These are phyloP conservation scores for Baronia brevicornis DNA, from an alignment of 2,888 invertebrate genomes.

Conservation along the genomic window DNA sequence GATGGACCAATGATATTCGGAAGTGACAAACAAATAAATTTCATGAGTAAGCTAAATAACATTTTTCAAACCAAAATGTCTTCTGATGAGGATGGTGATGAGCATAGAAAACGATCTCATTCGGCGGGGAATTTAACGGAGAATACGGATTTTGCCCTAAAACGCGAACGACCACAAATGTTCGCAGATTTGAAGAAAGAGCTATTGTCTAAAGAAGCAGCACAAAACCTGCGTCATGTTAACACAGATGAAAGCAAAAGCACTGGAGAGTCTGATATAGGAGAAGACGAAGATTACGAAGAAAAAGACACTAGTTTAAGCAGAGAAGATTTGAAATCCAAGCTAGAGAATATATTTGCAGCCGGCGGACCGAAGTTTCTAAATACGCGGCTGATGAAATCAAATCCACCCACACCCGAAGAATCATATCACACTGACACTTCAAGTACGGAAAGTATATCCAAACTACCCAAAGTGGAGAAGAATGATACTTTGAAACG, in stretches of 20 bases:
- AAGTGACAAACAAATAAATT: conserved; percentile 40
- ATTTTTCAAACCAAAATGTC: conserved; percentile 54
- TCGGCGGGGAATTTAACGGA: conserved; percentile 52
- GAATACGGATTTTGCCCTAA: conserved; percentile 30
- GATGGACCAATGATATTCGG: conserved; percentile 34
- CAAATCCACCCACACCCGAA: conserved; percentile 55
- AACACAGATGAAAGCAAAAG: conserved; percentile 28
- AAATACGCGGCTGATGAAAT: conserved; percentile 51
- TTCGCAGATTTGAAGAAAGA: conserved; percentile 57
- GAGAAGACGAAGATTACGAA: conserved; percentile 21
- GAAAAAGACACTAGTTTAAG: conserved; percentile 43
- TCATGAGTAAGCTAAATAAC: conserved; percentile 60
- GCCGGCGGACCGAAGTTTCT: conserved; percentile 45
- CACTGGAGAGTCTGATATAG: conserved; percentile 18
- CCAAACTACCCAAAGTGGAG: conserved; percentile 51
- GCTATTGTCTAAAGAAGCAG: conserved; percentile 36
- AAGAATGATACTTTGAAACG: conserved; percentile 65
- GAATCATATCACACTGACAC: conserved; percentile 48
- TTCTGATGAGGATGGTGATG: conserved; percentile 36
- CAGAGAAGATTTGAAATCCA: conserved; percentile 56
- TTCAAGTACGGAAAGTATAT: conserved; percentile 50
- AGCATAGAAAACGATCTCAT: conserved; percentile 48
- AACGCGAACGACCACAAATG: conserved; percentile 36
- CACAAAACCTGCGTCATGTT: conserved; percentile 41
- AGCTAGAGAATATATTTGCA: conserved; percentile 58